phyloP scores from a whole-genome alignment of 2,113 vertebrate genomes.

The Centrocercus urophasianus region DNA sequence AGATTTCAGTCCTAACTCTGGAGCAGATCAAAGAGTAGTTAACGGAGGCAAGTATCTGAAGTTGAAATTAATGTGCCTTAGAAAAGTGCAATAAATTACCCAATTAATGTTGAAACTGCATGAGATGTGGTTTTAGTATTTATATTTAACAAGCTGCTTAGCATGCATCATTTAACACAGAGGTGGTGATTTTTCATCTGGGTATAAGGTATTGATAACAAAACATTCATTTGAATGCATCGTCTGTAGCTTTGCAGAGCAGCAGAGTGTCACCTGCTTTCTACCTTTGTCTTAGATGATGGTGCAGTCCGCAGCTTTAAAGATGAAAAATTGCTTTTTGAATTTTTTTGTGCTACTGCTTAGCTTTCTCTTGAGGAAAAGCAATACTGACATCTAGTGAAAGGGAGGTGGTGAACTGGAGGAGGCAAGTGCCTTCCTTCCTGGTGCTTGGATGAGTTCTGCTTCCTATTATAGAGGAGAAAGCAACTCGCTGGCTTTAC shows the following conservation, averaged over 20 bases:
- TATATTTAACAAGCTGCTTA: not conserved
- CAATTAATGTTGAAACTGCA: not conserved
- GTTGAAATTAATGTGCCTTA: not conserved
- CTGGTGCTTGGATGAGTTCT: not conserved
- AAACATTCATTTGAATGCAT: rapidly evolving
- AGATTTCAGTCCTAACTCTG: constrained; percentile 92
- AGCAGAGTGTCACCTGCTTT: not conserved
- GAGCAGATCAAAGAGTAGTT: constrained; percentile 94
- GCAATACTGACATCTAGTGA: constrained; percentile 64
- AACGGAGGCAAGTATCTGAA: constrained; percentile 92
- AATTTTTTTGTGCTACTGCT: not conserved
- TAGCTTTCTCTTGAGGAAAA: not conserved
- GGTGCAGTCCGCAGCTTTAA: not conserved
- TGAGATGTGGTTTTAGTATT: not conserved
- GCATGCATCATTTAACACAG: constrained; percentile 8
- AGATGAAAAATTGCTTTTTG: not conserved
- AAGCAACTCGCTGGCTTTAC: not conserved
- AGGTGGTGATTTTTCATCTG: not conserved
- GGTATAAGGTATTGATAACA: not conserved
- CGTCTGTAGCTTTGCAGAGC: not conserved
- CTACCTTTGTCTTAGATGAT: constrained; percentile 33
- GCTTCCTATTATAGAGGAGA: not conserved
- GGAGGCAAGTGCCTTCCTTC: not conserved
- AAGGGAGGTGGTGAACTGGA: not conserved
- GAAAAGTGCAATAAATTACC: not conserved